phyloP scores from a whole-genome alignment of 2,113 vertebrate species.

The Murina feae region DNA sequence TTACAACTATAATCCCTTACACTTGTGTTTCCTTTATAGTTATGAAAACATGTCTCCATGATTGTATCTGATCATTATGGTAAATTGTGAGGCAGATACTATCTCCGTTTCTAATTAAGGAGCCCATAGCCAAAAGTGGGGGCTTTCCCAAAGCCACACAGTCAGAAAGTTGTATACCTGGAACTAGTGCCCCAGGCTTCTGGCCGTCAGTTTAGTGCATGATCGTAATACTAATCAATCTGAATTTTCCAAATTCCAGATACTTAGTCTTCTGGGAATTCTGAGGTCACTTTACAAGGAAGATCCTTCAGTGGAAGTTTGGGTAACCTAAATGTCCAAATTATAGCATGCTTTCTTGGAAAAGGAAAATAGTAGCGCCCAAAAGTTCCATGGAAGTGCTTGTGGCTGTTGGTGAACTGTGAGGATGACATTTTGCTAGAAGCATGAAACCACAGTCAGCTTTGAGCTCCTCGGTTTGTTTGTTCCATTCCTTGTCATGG shows the following conservation, averaged over 20 bases:
- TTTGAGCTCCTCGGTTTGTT: constrained; percentile 52
- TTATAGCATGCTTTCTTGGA: constrained; percentile 65
- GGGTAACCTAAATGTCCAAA: constrained; percentile 53
- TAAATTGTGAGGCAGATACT: neutral
- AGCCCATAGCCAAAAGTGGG: neutral
- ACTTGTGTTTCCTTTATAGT: neutral
- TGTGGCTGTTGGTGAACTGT: constrained; percentile 55
- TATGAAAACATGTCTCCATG: neutral
- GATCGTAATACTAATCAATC: neutral
- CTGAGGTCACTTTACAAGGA: constrained; percentile 45
- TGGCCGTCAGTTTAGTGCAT: neutral
- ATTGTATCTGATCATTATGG: neutral
- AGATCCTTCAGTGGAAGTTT: constrained; percentile 56
- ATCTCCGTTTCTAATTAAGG: neutral
- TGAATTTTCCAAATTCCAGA: constrained; percentile 32
- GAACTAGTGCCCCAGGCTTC: neutral
- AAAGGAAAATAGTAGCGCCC: constrained; percentile 65
- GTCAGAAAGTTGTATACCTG: neutral
- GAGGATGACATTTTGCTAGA: constrained; percentile 57
- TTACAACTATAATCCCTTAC: neutral
- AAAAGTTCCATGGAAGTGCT: constrained; percentile 59
- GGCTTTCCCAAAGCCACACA: neutral
- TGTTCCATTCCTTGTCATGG: constrained; percentile 55
- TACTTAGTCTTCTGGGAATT: constrained; percentile 58
- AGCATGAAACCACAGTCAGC: constrained; percentile 55